Percentiles rank a stretch among this genome's conserved stretches.
Evolutionary conservation across 2,113 vertebrate species (phyloP).

Genomic region (Cepphus grylle): DNA sequence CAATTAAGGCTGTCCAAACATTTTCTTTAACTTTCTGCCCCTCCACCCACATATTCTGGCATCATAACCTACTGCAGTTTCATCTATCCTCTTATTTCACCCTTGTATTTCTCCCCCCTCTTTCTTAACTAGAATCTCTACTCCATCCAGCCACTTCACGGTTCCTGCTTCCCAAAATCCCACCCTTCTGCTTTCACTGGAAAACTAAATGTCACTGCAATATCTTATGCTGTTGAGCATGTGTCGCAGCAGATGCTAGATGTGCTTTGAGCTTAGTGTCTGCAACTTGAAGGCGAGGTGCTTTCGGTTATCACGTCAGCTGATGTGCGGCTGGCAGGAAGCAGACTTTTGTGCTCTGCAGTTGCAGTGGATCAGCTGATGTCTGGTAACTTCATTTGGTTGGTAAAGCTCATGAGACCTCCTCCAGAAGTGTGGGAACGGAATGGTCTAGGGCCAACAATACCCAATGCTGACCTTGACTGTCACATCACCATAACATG

Average conservation of each 20-base stretch:
- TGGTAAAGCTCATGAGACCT: neutral
- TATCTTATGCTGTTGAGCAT: neutral
- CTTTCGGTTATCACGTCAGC: neutral
- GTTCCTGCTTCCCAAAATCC: neutral
- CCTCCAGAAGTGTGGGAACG: neutral
- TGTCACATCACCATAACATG: neutral
- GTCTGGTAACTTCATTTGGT: neutral
- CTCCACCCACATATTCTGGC: neutral
- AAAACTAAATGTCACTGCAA: neutral
- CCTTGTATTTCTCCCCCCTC: neutral
- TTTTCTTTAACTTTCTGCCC: neutral
- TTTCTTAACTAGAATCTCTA: neutral
- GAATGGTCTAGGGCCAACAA: neutral
- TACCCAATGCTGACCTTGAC: neutral
- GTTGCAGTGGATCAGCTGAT: conserved; percentile 7
- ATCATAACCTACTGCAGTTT: neutral
- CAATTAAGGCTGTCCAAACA: neutral
- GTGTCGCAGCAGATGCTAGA: neutral
- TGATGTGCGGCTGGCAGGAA: neutral
- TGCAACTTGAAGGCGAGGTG: neutral
- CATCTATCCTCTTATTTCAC: neutral
- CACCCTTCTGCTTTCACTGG: neutral
- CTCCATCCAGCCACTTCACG: accelerated
- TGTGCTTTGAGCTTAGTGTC: neutral
- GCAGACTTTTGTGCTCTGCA: neutral